Evolutionary conservation across 2,888 invertebrate genomes (phyloP), one percentile per base, ranked within the genome.

Genomic region (Drosophila affinis): DNA sequence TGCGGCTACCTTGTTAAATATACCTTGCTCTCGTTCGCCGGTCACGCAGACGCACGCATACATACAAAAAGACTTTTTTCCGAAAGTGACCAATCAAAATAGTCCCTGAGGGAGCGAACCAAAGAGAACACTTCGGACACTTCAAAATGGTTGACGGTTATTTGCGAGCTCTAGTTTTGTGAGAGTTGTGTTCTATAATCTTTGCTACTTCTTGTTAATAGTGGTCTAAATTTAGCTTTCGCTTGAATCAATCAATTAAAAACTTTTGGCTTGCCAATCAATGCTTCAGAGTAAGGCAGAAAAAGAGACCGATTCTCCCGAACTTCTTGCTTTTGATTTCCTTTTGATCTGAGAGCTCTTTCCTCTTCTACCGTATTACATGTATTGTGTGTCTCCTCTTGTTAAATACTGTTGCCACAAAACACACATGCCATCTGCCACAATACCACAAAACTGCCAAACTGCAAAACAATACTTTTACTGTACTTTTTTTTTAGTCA

Each of bases 401-500:
- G 14, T 14, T 39, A 14, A 39, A 14, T 39, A 44, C 32, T 67
- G 17, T 54, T 64, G 32, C 18, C 44, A 18, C 44, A 12, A 39
- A 34, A 34, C 44, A 14, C 14, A 39, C 5, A 39, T 27, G 27
- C 27, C 39, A 7, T 6, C 7, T 39, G 39, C 44, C 12, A 32
- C 29, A 48, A 64, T 12, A 10, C 17, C 44, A 18, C 44, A 4
- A 39, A 39, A 32, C 24, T 29, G 9, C 29, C 27, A 47, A 64
- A 54, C 55, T 81, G 79, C 86, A 79, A n/a, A 80, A 68, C 44
- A 39, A 14, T 39, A 62, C 61, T 61, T 27, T 70, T 61, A 67
- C 67, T 39, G 39, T 39, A 39, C 67, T 67, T 87, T 87, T 87
- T 87, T 90, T 91, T 83, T 91, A 91, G 91, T 90, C 76, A 91